Evolutionary conservation across 2,888 invertebrate species (phyloP).

Genomic region (Zelleria hepariella): DNA sequence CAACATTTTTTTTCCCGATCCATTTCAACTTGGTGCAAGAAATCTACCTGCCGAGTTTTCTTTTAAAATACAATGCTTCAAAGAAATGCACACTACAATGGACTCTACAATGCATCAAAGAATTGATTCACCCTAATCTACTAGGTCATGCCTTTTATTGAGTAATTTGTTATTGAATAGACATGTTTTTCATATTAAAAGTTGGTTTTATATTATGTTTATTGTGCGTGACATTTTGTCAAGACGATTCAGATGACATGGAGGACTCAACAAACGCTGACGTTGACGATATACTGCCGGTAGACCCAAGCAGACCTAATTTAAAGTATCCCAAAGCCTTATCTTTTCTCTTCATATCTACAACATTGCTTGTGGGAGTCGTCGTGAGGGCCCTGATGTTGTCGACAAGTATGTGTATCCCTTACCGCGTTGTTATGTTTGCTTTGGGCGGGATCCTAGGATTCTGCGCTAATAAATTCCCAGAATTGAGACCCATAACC

Average conservation of each 20-base stretch:
- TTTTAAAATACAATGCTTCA: too few species aligned
- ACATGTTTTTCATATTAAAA: neutral
- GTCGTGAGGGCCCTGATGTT: conserved; percentile 44
- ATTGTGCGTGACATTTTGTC: neutral
- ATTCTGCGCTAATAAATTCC: conserved; percentile 40
- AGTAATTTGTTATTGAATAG: neutral
- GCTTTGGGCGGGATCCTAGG: conserved; percentile 46
- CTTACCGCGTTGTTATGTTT: conserved; percentile 56
- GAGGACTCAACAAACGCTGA: neutral
- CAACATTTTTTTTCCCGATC: too few species aligned
- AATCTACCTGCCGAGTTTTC: too few species aligned
- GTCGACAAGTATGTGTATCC: conserved; percentile 39
- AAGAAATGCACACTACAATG: too few species aligned
- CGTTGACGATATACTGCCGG: conserved; percentile 16
- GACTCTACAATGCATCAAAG: too few species aligned
- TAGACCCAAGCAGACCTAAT: conserved; percentile 27
- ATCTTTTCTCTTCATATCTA: conserved; percentile 43
- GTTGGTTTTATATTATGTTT: neutral
- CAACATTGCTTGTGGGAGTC: conserved; percentile 42
- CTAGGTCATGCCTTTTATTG: neutral
- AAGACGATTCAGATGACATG: neutral
- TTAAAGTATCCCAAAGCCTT: conserved; percentile 41
- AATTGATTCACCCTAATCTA: too few species aligned
- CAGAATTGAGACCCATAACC: conserved; percentile 42
- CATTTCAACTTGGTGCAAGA: too few species aligned